phyloP scores from a whole-genome alignment of 2,797 vertebrate genomes.

The Falco naumanni region DNA sequence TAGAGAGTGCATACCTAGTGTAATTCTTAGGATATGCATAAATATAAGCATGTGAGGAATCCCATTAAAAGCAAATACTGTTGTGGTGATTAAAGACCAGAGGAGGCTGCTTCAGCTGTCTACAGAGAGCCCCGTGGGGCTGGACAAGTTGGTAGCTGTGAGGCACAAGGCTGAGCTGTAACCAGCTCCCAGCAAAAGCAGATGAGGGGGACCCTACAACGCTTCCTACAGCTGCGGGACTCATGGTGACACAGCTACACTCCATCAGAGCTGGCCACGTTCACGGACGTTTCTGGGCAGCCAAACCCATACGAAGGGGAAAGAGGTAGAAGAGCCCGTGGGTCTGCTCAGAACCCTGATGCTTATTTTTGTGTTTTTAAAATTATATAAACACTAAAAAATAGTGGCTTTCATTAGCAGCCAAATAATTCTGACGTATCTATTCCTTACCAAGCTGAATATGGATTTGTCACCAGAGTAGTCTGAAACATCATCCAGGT shows the following conservation, averaged over 20 bases:
- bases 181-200: background rate
- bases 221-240: background rate
- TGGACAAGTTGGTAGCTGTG: rapidly evolving
- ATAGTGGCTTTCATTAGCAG: background rate
- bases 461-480: background rate
- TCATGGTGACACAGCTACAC: background rate
- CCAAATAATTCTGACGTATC: background rate
- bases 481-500: background rate
- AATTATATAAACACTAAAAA: background rate
- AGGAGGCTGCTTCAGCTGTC: background rate
- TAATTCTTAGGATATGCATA: background rate
- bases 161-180: background rate
- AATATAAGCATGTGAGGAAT: background rate
- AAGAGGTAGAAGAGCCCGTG: background rate
- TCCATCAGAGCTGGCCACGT: background rate
- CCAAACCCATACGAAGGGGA: background rate
- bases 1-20: background rate
- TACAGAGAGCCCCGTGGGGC: background rate
- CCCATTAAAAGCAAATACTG: background rate
- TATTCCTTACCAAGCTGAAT: background rate
- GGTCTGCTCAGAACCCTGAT: rapidly evolving
- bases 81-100: background rate
- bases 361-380: background rate
- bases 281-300: background rate
- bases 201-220: background rate